A percentile compares a stretch with the other conserved stretches of the same genome.
phyloP scores from a whole-genome alignment of 2,797 vertebrate genomes.

The Thripadectes ignobilis region DNA sequence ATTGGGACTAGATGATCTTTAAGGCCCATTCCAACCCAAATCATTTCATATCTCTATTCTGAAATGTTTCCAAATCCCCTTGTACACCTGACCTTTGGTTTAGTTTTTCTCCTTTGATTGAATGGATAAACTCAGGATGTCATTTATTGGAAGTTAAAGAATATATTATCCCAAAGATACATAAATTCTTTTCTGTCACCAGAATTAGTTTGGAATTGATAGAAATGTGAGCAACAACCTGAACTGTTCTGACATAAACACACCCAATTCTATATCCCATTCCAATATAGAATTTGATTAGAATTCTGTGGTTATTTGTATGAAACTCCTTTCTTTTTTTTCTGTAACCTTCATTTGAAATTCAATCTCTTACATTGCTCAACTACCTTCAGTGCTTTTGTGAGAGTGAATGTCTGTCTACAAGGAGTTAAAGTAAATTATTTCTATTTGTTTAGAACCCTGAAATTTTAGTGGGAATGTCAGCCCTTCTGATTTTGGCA shows the following conservation, averaged over 20 bases:
- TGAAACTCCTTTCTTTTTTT: neutral
- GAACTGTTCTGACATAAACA: neutral
- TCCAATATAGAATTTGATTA: neutral
- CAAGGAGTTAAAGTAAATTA: constrained; percentile 12
- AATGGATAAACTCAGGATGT: neutral
- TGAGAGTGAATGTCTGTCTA: neutral
- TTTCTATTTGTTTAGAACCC: constrained; percentile 39
- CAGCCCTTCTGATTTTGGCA: constrained; percentile 15
- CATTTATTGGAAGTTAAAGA: neutral
- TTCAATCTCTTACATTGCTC: constrained; percentile 32
- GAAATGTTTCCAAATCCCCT: neutral
- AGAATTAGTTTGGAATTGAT: neutral
- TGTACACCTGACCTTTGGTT: neutral
- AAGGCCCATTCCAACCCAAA: neutral
- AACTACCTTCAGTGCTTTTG: neutral
- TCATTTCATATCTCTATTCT: neutral
- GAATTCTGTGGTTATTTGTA: neutral
- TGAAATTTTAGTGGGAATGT: constrained; percentile 37
- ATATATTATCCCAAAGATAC: neutral
- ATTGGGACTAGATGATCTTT: neutral
- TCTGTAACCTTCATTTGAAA: constrained; percentile 35
- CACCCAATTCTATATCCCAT: neutral
- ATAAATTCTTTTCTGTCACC: neutral
- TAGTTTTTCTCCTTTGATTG: neutral
- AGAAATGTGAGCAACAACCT: neutral